Percentiles rank a stretch among this genome's conserved stretches.
These are phyloP conservation scores for Rhopalosiphum nymphaeae DNA, from an alignment of 2,888 invertebrate genomes.

Conservation along the genomic window DNA sequence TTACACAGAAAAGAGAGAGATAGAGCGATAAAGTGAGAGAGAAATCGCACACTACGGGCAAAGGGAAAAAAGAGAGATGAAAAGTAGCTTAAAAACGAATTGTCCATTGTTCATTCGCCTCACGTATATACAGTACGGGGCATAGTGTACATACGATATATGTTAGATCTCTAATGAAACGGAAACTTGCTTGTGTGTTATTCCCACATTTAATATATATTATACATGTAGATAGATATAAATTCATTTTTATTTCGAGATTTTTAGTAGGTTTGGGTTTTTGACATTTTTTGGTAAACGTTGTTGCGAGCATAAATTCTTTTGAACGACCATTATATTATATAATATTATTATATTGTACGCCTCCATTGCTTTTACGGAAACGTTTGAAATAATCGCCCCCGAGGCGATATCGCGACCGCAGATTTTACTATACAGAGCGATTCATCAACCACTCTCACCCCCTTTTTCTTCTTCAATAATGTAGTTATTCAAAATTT, in stretches of 20 bases:
- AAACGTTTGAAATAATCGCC: slow-evolving; percentile 10
- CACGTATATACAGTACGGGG: slow-evolving; percentile 11
- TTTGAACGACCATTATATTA: not conserved
- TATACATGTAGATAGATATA: not conserved
- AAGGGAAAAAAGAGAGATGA: not conserved
- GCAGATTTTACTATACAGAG: not conserved
- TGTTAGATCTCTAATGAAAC: slow-evolving; percentile 34
- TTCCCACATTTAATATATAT: not conserved
- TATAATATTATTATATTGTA: not conserved
- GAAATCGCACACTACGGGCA: not conserved
- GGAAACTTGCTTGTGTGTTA: not conserved
- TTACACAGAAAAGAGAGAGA: not conserved
- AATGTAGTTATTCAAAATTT: not conserved
- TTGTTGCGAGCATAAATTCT: slow-evolving; percentile 8
- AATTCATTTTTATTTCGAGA: slow-evolving; percentile 9
- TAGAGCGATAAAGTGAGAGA: not conserved
- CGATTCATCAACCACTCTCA: not conserved
- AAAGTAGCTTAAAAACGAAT: slow-evolving; percentile 38
- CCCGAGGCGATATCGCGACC: not conserved
- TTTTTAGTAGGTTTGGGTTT: slow-evolving; percentile 19
- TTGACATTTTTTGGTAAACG: not conserved
- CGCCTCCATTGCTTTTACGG: not conserved
- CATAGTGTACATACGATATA: not conserved
- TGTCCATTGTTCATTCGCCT: slow-evolving; percentile 11
- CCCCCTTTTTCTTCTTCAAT: not conserved